Percentiles rank a stretch among this genome's conserved stretches.
Evolutionary conservation across 2,888 invertebrate genomes (phyloP).

Genomic region (Geophilus truncorum): DNA sequence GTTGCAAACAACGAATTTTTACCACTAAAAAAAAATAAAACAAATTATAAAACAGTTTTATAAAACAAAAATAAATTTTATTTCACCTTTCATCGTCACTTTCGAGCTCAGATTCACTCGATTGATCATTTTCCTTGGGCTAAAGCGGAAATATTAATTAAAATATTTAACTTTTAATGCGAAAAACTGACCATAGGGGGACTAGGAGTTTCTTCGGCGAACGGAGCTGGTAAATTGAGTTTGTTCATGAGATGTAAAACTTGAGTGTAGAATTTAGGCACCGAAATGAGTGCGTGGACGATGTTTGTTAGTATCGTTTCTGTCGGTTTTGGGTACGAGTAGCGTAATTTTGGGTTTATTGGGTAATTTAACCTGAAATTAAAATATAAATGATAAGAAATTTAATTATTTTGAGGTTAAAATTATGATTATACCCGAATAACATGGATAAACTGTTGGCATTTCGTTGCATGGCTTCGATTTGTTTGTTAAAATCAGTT

Average conservation of each 20-base stretch:
- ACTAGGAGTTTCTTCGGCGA: slow-evolving; percentile 50
- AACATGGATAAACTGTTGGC: slow-evolving; percentile 49
- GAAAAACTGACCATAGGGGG: neutral
- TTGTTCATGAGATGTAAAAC: slow-evolving; percentile 88
- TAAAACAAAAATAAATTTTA: slow-evolving; percentile 39
- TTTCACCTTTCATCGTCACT: slow-evolving; percentile 53
- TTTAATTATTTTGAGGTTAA: too few relatives aligned
- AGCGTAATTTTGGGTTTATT: slow-evolving; percentile 51
- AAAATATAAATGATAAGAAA: too few relatives aligned
- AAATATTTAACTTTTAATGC: neutral
- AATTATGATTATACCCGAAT: neutral
- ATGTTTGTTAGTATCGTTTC: slow-evolving; percentile 70
- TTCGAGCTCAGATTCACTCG: slow-evolving; percentile 62
- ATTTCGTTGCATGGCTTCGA: slow-evolving; percentile 54
- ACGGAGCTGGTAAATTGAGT: slow-evolving; percentile 84
- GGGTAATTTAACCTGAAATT: slow-evolving; percentile 44
- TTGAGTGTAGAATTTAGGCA: slow-evolving; percentile 74
- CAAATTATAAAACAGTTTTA: neutral
- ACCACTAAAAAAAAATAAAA: neutral
- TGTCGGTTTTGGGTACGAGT: slow-evolving; percentile 74
- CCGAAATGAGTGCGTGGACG: slow-evolving; percentile 64
- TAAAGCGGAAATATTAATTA: neutral
- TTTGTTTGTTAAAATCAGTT: slow-evolving; percentile 41
- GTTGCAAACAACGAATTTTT: neutral
- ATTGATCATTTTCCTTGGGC: neutral